phyloP scores from a whole-genome alignment of 2,113 vertebrate species.

The Bungarus multicinctus region DNA sequence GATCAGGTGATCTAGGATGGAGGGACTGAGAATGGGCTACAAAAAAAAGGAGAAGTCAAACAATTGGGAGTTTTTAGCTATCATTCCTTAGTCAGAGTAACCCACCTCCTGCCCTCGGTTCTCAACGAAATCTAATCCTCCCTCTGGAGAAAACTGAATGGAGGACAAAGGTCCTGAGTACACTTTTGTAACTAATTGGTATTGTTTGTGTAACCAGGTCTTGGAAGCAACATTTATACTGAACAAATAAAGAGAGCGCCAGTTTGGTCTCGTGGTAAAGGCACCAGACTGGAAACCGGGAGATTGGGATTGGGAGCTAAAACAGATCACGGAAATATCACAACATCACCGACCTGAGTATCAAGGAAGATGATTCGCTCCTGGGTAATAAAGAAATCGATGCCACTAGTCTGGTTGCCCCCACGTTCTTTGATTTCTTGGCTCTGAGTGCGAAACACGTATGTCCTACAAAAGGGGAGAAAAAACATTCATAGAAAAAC shows the following conservation, averaged over 20 bases:
- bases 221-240: not conserved
- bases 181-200: not conserved
- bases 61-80: not conserved
- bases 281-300: not conserved
- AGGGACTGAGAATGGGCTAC: constrained; percentile 88
- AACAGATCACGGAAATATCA: not conserved
- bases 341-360: constrained; percentile 77
- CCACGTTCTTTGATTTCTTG: constrained; percentile 90
- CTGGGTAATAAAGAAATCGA: constrained; percentile 93
- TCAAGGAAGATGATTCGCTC: constrained; percentile 92
- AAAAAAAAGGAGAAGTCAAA: not conserved
- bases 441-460: constrained; percentile 87
- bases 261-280: not conserved
- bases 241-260: not conserved
- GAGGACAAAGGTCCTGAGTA: not conserved
- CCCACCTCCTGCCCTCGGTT: not conserved
- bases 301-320: not conserved
- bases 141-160: not conserved
- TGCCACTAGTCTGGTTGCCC: constrained; percentile 89
- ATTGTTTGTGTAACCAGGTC: not conserved
- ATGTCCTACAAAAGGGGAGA: constrained; percentile 65
- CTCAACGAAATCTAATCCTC: not conserved
- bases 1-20: constrained; percentile 89
- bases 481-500: not conserved
- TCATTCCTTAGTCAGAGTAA: not conserved